Base-by-base conservation (phyloP, 2,797 vertebrate species). In the Eulemur mongoz region DNA sequence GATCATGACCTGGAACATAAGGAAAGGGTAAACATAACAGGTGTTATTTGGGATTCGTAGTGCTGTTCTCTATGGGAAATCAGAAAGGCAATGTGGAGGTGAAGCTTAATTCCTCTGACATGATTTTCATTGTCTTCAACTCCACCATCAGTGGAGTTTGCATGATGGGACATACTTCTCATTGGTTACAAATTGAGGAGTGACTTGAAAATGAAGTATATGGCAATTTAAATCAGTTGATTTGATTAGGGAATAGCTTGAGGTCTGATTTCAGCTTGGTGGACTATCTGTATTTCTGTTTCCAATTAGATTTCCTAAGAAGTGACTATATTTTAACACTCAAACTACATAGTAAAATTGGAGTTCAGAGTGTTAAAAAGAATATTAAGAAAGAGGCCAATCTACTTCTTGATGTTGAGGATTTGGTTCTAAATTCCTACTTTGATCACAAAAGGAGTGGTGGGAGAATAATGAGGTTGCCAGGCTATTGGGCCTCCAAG, bases 91-190 rank as follows among this genome's bases (percentile, higher is more conserved):
- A 59, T 75, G 23, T 91, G 6, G 73, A 82, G 76, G 63, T 40
- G 78, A 90, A 97, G 97, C 90, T 78, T 80, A 65, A 97, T 96
- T 93, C 81, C 94, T 97, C 69, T 90, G 89, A 91, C 70, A 93
- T 81, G 75, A 54, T 1, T 11, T 57, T 96, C 4, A 57, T 35
- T 97, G 97, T 80, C 89, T 92, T 93, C 73, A 91, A 23, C 11
- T 90, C 50, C n/a, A 45, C 61, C 95, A 65, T 43, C 72, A 95
- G 67, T 69, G 98, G 93, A 43, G 18, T 95, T 97, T 76, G 38
- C 63, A 52, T 27, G 48, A 61, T 63, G 90, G 96, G 94, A 80
- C 82, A 5, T 30, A 89, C 78, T 98, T 98, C 96, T 96, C 79
- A 90, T 45, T 35, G 4, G 73, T 50, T 76, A 89, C 70, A 38